Base-by-base conservation (phyloP, 2,888 invertebrate species). In the Hyposoter dolosus region DNA sequence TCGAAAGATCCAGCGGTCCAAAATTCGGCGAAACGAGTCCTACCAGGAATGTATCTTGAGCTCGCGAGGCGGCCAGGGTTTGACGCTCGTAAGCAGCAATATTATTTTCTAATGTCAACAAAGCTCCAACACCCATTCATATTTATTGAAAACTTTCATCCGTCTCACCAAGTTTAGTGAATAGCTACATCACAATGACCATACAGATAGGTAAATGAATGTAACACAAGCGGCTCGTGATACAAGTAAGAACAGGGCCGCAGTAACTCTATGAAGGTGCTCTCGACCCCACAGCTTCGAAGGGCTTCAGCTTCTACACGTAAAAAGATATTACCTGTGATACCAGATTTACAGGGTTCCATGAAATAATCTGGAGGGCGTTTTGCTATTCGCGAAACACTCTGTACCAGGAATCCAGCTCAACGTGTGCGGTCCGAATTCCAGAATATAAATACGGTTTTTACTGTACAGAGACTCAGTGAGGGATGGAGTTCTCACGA, bases 321-420 rank as follows among this genome's bases (percentile, higher is more conserved):
- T 35, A 23, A 32, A 71, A 47, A 32, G 35, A n/a, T 45, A 23
- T 23, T 28, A 45, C 32, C 15, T 45, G 60, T 75, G 15, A 35
- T 9, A 43, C 66, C 60, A 56, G 50, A 60, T 75, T 80, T 87
- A 15, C 28, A 84, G 88, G 86, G 82, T 88, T 89, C 88, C 89
- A 89, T 90, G 65, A 69, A 53, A 85, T 40, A 65, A 9, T 71
- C 60, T 65, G 35, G 71, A 74, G 63, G 66, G 28, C 60, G 81
- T 85, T 65, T 76, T 76, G 89, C 90, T 90, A 92, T 90, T 91
- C 88, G 87, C 90, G 91, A 91, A 91, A 93, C 91, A 91, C 87
- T 88, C 35, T 43, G 78, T 74, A 93, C 74, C 91, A 92, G 93
- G 92, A 72, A 76, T 85, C 47, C 91, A 93, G 91, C 63, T 75